Percentiles rank a stretch among this genome's conserved stretches.
phyloP scores from a whole-genome alignment of 1,140 invertebrate species.

The Bombus cullumanus region DNA sequence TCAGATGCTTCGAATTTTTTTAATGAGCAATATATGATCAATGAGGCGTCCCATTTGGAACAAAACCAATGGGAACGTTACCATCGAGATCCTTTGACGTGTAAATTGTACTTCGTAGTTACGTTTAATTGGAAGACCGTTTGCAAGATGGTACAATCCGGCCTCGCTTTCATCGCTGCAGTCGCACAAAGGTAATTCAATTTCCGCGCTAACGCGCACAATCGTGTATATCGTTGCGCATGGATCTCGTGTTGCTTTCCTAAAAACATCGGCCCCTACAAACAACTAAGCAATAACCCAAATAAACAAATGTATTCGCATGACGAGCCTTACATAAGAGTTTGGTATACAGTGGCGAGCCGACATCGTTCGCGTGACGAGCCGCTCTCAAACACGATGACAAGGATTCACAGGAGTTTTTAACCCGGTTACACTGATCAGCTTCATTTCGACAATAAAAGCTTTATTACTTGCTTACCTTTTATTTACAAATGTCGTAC shows the following conservation, averaged over 20 bases:
- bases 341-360: not conserved
- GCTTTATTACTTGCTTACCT: not conserved
- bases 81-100: not conserved
- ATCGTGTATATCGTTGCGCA: slow-evolving; percentile 20
- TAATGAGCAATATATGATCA: not conserved
- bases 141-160: slow-evolving; percentile 43
- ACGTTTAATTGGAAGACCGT: slow-evolving; percentile 56
- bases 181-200: slow-evolving; percentile 73
- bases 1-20: not conserved
- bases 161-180: slow-evolving; percentile 57
- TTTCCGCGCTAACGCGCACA: slow-evolving; percentile 68
- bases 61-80: not conserved
- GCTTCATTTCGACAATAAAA: not conserved
- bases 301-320: slow-evolving; percentile 65
- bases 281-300: slow-evolving; percentile 60
- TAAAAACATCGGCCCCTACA: slow-evolving; percentile 58
- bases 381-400: not conserved
- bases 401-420: slow-evolving; percentile 10
- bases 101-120: slow-evolving; percentile 35
- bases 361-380: slow-evolving; percentile 1
- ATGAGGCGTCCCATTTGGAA: not conserved
- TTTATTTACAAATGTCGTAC: not conserved
- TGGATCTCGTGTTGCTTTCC: slow-evolving; percentile 23
- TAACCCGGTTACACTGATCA: not conserved
- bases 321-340: slow-evolving; percentile 15